Conservation (phyloP, 37 sponge, comb jelly and placozoan species). For the Aphrocallistes beatrix region DNA sequence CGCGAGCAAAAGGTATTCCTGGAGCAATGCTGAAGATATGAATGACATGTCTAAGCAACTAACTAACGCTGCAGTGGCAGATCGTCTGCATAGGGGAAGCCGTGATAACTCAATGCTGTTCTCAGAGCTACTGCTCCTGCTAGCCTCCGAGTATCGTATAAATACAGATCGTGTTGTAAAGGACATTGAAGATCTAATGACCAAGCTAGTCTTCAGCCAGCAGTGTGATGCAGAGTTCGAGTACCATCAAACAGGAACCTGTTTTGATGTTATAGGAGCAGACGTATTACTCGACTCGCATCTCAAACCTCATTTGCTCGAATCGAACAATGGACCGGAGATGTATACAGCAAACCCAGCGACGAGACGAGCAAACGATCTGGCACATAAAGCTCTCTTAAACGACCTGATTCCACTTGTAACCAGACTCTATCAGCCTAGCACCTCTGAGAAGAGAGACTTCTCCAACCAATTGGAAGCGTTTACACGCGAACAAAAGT, state of each 20-base stretch:
- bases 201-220: constrained; percentile 58
- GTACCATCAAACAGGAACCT: constrained; percentile 37
- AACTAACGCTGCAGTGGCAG: constrained; percentile 84
- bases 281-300: constrained; percentile 55
- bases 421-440: background rate
- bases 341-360: constrained; percentile 51
- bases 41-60: constrained; percentile 42
- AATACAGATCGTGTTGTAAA: constrained; percentile 30
- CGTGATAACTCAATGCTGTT: constrained; percentile 55
- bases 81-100: constrained; percentile 40
- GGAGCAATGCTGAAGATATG: constrained; percentile 11
- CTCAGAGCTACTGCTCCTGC: constrained; percentile 38
- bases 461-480: background rate
- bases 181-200: constrained; percentile 37
- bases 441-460: background rate
- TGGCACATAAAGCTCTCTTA: constrained; percentile 67
- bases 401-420: constrained; percentile 61
- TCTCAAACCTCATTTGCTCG: constrained; percentile 45
- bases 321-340: constrained; percentile 79
- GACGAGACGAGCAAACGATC: constrained; percentile 60
- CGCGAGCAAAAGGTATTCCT: constrained; percentile 56
- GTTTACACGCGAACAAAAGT: background rate
- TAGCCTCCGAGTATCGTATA: constrained; percentile 27
- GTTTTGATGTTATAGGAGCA: constrained; percentile 75
- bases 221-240: constrained; percentile 51